phyloP scores from a whole-genome alignment of 2,888 invertebrate species.

The Holacanthella duospinosa region DNA sequence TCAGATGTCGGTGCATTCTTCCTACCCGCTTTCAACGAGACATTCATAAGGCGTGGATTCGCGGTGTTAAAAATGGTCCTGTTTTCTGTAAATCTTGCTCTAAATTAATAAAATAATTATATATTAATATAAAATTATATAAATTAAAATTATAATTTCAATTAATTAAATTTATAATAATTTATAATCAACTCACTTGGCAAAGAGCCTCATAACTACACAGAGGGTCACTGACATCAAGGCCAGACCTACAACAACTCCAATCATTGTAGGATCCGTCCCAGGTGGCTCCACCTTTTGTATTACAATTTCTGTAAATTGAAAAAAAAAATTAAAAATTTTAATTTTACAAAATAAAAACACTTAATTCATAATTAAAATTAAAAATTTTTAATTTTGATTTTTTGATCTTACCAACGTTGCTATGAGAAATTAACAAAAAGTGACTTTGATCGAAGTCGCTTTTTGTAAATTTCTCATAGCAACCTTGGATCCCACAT shows the following conservation, averaged over 20 bases:
- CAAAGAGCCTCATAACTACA: slow-evolving; percentile 79
- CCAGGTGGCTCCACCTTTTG: slow-evolving; percentile 45
- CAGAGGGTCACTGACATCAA: slow-evolving; percentile 90
- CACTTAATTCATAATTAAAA: too few species aligned
- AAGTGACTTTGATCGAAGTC: too few species aligned
- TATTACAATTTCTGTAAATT: slow-evolving; percentile 26
- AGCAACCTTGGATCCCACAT: too few species aligned
- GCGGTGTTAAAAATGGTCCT: slow-evolving; percentile 89
- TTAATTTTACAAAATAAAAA: too few species aligned
- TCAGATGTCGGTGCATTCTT: too few species aligned
- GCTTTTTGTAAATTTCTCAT: too few species aligned
- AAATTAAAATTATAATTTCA: neutral
- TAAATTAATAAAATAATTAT: slow-evolving; percentile 44
- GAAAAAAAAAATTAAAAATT: neutral
- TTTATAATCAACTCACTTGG: slow-evolving; percentile 63
- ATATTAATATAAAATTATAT: neutral
- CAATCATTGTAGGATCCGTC: slow-evolving; percentile 78
- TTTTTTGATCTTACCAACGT: too few species aligned
- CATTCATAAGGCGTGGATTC: slow-evolving; percentile 82
- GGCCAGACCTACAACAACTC: slow-evolving; percentile 77
- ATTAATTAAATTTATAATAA: neutral
- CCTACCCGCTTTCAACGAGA: slow-evolving; percentile 27
- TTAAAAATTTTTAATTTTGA: too few species aligned
- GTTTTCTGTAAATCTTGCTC: slow-evolving; percentile 83
- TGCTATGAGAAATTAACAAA: too few species aligned